Evolutionary conservation across 2,113 vertebrate species (phyloP).

Genomic region (Hydrolagus affinis): DNA sequence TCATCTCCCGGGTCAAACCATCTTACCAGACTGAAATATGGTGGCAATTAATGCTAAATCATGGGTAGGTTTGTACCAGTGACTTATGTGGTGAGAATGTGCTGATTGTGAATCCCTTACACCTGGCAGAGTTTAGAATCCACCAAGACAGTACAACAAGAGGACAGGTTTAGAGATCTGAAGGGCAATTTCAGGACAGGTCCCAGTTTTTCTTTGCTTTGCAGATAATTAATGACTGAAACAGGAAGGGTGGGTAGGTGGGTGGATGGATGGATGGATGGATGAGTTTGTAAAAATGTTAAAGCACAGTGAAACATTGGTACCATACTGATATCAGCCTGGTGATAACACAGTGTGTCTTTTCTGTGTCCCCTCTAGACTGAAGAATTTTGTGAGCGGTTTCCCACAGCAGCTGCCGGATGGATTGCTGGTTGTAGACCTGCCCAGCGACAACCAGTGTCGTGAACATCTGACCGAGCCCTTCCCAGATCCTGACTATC

Average conservation of each 20-base stretch:
- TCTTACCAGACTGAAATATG: too few relatives aligned
- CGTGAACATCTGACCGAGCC: conserved; percentile 88
- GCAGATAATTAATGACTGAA: too few relatives aligned
- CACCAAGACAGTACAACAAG: too few relatives aligned
- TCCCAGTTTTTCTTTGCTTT: too few relatives aligned
- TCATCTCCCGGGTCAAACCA: too few relatives aligned
- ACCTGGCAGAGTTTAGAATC: too few relatives aligned
- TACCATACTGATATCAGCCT: conserved; percentile 3
- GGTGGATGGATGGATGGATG: not conserved
- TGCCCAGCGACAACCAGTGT: conserved; percentile 87
- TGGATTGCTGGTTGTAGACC: conserved; percentile 82
- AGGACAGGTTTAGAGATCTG: too few relatives aligned
- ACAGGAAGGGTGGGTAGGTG: not conserved
- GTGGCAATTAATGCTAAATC: too few relatives aligned
- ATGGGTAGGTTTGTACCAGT: too few relatives aligned
- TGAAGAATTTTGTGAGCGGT: conserved; percentile 93
- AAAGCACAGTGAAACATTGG: not conserved
- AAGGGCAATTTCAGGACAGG: too few relatives aligned
- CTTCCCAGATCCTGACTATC: conserved; percentile 80
- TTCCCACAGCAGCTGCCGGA: conserved; percentile 92
- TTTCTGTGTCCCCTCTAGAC: conserved; percentile 55
- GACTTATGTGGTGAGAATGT: too few relatives aligned
- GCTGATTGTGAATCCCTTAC: too few relatives aligned
- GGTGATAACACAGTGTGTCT: not conserved
- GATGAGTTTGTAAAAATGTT: not conserved